These are phyloP conservation scores for Sitophilus oryzae DNA, from an alignment of 1,140 invertebrate genomes.

Conservation along the genomic window DNA sequence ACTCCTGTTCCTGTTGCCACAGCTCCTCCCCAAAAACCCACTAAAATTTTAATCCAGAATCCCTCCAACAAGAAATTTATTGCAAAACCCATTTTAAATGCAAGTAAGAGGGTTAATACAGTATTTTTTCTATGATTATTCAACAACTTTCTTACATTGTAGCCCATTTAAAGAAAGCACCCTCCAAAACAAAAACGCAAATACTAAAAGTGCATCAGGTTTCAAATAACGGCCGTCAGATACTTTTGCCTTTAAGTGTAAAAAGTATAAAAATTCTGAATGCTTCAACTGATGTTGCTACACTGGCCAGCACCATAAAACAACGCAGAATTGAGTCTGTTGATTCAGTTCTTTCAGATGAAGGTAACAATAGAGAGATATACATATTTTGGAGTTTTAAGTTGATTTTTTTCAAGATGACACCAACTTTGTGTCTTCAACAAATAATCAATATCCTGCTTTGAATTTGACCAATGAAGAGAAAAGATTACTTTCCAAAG, in stretches of 20 bases:
- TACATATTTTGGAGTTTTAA: neutral
- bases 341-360: conserved; percentile 1
- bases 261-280: conserved; percentile 72
- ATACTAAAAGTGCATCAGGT: conserved; percentile 52
- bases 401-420: conserved; percentile 37
- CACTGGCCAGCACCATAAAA: conserved; percentile 16
- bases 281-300: conserved; percentile 50
- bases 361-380: neutral
- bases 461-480: conserved; percentile 71
- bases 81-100: conserved; percentile 29
- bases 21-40: conserved; percentile 25
- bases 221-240: conserved; percentile 51
- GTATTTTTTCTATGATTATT: too few relatives aligned
- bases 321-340: conserved; percentile 23
- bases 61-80: conserved; percentile 34
- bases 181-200: conserved; percentile 45
- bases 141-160: conserved; percentile 9
- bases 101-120: conserved; percentile 24
- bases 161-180: conserved; percentile 30
- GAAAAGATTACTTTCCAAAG: conserved; percentile 70
- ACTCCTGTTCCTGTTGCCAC: conserved; percentile 3
- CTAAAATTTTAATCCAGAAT: conserved; percentile 36
- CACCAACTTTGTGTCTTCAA: conserved; percentile 37
- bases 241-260: conserved; percentile 61
- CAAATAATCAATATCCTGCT: conserved; percentile 33